Conservation (phyloP, 2,888 invertebrate genomes). For the Noctua fimbriata region DNA sequence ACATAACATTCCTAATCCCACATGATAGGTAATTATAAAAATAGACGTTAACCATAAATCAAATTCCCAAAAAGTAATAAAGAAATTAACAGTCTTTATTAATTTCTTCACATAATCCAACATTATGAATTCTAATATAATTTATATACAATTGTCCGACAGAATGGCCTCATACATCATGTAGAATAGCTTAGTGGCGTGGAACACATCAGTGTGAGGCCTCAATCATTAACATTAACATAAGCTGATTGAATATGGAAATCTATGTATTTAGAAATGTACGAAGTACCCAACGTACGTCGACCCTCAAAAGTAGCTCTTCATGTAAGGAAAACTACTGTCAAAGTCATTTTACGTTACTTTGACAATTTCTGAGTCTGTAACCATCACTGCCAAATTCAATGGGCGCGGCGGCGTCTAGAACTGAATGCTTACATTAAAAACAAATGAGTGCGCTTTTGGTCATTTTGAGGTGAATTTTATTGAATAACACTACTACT, state of each 20-base stretch:
- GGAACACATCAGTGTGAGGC: slow-evolving; percentile 3
- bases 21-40: slow-evolving; percentile 17
- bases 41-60: slow-evolving; percentile 10
- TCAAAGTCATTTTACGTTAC: background rate
- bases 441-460: background rate
- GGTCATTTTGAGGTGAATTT: background rate
- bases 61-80: slow-evolving; percentile 7
- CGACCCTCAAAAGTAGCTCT: background rate
- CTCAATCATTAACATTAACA: slow-evolving; percentile 38
- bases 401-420: background rate
- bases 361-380: background rate
- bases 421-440: background rate
- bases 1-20: background rate
- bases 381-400: background rate
- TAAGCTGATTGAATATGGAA: slow-evolving; percentile 54
- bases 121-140: slow-evolving; percentile 37
- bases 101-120: slow-evolving; percentile 21
- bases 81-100: slow-evolving; percentile 39
- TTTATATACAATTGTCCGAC: slow-evolving; percentile 14
- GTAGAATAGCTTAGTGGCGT: slow-evolving; percentile 17
- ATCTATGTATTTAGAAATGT: slow-evolving; percentile 24
- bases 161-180: slow-evolving; percentile 39
- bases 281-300: background rate
- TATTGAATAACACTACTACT: background rate
- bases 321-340: background rate